These are phyloP conservation scores for Amazona vittata DNA, from an alignment of 2,113 vertebrate species.

Conservation along the genomic window DNA sequence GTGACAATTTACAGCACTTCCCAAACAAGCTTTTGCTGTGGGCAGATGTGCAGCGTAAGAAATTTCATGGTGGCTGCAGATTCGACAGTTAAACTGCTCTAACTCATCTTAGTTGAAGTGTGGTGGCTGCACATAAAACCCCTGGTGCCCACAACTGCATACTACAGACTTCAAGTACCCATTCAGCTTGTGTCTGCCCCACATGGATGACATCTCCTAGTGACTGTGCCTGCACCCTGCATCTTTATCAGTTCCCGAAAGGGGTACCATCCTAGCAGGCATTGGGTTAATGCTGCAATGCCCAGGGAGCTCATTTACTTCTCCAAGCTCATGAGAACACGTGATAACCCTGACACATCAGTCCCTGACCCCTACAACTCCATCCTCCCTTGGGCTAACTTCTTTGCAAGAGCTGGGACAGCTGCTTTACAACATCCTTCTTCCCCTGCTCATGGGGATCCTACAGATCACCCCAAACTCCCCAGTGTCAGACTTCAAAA, in stretches of 20 bases:
- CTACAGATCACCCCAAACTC: not conserved
- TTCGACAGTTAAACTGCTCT: not conserved
- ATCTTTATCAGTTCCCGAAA: not conserved
- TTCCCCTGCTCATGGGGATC: not conserved
- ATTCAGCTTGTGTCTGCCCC: not conserved
- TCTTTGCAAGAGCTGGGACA: not conserved
- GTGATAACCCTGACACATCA: not conserved
- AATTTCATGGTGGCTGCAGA: not conserved
- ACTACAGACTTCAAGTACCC: not conserved
- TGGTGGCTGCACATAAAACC: not conserved
- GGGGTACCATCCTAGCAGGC: not conserved
- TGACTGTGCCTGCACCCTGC: not conserved
- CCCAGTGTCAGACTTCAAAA: not conserved
- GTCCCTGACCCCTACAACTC: constrained; percentile 8
- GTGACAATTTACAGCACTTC: not conserved
- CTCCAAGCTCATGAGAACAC: not conserved
- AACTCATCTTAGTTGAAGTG: not conserved
- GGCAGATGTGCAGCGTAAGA: constrained; percentile 16
- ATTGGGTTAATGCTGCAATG: not conserved
- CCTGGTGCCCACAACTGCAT: not conserved
- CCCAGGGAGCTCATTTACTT: not conserved
- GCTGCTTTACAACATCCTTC: constrained; percentile 25
- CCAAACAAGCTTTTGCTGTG: constrained; percentile 16
- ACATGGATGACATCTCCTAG: not conserved
- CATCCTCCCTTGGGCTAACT: constrained; percentile 9